phyloP scores from a whole-genome alignment of 2,888 invertebrate genomes.

The Tipula unca region DNA sequence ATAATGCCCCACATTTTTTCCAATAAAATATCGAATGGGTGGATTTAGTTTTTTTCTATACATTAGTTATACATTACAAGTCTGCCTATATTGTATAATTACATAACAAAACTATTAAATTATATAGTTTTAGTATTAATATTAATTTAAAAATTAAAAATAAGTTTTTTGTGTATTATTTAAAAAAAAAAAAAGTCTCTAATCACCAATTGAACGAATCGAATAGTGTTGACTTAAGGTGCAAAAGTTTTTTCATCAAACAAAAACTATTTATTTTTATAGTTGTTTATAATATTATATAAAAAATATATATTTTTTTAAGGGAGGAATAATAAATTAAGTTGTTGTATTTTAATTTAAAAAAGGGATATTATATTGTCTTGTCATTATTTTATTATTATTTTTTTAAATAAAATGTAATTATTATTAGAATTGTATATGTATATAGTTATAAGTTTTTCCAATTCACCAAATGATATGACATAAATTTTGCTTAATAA shows the following conservation, averaged over 20 bases:
- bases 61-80: no score
- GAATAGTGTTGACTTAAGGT: constrained; percentile 4
- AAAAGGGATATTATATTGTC: background rate
- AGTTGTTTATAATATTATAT: background rate
- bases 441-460: background rate
- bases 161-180: background rate
- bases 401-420: background rate
- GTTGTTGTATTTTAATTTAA: background rate
- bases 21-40: background rate
- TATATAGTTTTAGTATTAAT: background rate
- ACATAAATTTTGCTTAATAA: constrained; percentile 14
- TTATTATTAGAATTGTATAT: background rate
- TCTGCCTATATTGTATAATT: background rate
- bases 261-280: background rate
- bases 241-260: background rate
- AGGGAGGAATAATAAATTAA: constrained; percentile 14
- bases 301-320: background rate
- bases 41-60: no score
- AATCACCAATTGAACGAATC: background rate
- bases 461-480: background rate
- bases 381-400: background rate
- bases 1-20: background rate
- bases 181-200: background rate
- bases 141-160: background rate
- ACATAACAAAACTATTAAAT: background rate